Evolutionary conservation across 1,140 invertebrate genomes (phyloP), one percentile per base, ranked within the genome.

Genomic region (Calosoma granatense): DNA sequence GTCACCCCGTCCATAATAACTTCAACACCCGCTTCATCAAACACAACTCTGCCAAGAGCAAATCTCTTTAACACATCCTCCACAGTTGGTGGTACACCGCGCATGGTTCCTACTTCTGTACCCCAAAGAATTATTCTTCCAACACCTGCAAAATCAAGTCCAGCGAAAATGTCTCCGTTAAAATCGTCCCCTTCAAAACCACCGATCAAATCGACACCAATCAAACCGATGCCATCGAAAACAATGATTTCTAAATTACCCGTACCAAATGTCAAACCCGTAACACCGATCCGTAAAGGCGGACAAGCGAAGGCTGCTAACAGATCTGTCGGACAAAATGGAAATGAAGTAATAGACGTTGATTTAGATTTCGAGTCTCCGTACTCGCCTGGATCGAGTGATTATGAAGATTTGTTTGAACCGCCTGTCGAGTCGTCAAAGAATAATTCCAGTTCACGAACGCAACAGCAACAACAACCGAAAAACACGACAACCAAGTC

Each of bases 361-460:
- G 85, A 86, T 62, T 83, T 82, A 78, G 88, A 87, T 30, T 85
- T 76, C 63, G 83, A 88, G 53, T 91, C 88, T 11, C 90, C 90
- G 0, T 91, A 91, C 72, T 91, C 88, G 20, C 88, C 89, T 0
- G 88, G 86, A 20, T 88, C 87, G 1, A 86, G 82, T 59, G 83
- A 92, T 65, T 90, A 87, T 63, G 87, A 90, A 65, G 90, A 91
- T 69, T 76, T 92, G 30, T 92, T 92, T 73, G 87, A 90, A 72
- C 88, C 90, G 21, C 88, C 88, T 17, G 73, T 75, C n/a, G 77
- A 77, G 22, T 53, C 63, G 6, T 55, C 57, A n/a, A 61, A 59
- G 20, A 41, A 39, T 1, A 63, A 57, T 26, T 51, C 51, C 21
- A 58, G n/a, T 52, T 62, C 60, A 2, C 20, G 54, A 51, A 26